phyloP scores from a whole-genome alignment of 2,797 vertebrate species.

The Lithobates sylvaticus region DNA sequence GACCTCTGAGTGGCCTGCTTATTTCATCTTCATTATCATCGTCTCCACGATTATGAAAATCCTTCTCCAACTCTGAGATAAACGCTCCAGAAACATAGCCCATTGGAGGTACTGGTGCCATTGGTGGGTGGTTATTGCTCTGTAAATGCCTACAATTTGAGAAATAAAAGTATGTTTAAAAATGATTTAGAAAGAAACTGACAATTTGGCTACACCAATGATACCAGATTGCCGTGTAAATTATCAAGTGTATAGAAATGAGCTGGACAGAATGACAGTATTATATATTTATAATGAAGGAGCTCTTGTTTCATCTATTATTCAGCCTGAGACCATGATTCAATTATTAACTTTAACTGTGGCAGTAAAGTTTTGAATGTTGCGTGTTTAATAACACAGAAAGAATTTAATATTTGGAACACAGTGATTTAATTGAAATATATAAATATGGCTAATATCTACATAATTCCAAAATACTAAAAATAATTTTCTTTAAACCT shows the following conservation, averaged over 20 bases:
- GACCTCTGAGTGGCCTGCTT: slow-evolving; percentile 87
- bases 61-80: slow-evolving; percentile 96
- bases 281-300: slow-evolving; percentile 51
- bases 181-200: neutral
- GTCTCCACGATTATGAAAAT: slow-evolving; percentile 87
- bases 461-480: too few species aligned
- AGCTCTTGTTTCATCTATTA: slow-evolving; percentile 28
- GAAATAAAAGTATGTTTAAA: slow-evolving; percentile 23
- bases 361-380: neutral
- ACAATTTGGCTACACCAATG: neutral
- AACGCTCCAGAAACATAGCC: slow-evolving; percentile 96
- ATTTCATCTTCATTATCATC: slow-evolving; percentile 91
- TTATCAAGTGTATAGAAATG: slow-evolving; percentile 41
- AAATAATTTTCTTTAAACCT: too few species aligned
- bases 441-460: too few species aligned
- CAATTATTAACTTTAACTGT: slow-evolving; percentile 27
- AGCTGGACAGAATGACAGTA: slow-evolving; percentile 1
- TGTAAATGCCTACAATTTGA: slow-evolving; percentile 89
- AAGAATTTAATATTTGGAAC: too few species aligned
- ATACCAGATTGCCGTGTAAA: slow-evolving; percentile 13
- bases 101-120: slow-evolving; percentile 92
- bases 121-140: slow-evolving; percentile 90
- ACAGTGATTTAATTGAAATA: too few species aligned
- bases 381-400: too few species aligned
- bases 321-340: slow-evolving; percentile 15